phyloP scores from a whole-genome alignment of 2,888 invertebrate species.

The Pyralis farinalis region DNA sequence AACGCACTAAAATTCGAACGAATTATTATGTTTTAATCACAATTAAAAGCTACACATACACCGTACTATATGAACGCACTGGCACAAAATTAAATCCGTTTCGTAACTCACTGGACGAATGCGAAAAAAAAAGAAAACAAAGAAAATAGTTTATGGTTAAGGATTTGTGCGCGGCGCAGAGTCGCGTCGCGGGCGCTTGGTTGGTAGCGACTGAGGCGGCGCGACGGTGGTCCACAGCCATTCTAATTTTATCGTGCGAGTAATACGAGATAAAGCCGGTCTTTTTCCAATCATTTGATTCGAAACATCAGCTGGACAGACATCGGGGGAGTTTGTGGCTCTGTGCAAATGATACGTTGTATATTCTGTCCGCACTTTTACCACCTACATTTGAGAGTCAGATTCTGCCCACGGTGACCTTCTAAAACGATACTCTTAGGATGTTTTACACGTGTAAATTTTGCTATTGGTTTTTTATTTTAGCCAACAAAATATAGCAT shows the following conservation, averaged over 20 bases:
- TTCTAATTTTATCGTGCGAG: constrained; percentile 77
- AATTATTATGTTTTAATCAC: constrained; percentile 9
- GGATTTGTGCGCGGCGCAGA: constrained; percentile 31
- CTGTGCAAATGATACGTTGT: constrained; percentile 20
- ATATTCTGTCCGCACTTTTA: constrained; percentile 9
- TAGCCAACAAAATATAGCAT: too few relatives aligned
- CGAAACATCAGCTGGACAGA: constrained; percentile 49
- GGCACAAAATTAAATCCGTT: constrained; percentile 47
- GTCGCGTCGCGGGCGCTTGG: constrained; percentile 37
- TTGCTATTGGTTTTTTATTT: too few relatives aligned
- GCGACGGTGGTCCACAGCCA: constrained; percentile 40
- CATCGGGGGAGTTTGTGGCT: constrained; percentile 30
- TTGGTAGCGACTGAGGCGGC: constrained; percentile 35
- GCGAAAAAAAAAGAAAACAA: constrained; percentile 51
- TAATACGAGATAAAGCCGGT: constrained; percentile 77
- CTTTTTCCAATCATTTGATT: constrained; percentile 69
- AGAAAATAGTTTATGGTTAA: constrained; percentile 34
- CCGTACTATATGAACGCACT: constrained; percentile 36
- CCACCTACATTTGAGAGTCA: not conserved
- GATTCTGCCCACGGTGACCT: not conserved
- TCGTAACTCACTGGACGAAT: constrained; percentile 44
- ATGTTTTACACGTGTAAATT: too few relatives aligned
- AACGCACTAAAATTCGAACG: constrained; percentile 9
- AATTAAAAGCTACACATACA: constrained; percentile 14
- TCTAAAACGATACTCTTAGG: too few relatives aligned